These are phyloP conservation scores for Prunella strophiata DNA, from an alignment of 2,797 vertebrate genomes.

Conservation along the genomic window DNA sequence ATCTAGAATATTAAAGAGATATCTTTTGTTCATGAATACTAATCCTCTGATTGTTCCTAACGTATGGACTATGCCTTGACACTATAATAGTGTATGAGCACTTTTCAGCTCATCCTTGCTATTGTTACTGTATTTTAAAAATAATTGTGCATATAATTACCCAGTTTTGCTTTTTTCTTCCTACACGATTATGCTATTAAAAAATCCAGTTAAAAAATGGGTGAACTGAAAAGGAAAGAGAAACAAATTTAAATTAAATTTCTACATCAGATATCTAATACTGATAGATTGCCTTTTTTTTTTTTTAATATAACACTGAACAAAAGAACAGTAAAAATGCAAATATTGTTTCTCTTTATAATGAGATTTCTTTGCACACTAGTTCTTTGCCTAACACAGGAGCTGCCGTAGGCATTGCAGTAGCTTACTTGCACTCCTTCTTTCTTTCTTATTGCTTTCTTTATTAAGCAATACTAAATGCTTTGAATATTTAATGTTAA, in stretches of 20 bases:
- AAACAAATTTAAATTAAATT: conserved; percentile 58
- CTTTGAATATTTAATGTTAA: conserved; percentile 39
- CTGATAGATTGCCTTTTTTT: conserved; percentile 31
- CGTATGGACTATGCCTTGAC: background rate
- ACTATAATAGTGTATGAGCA: background rate
- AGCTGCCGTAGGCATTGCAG: background rate
- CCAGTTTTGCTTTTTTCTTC: conserved; percentile 18
- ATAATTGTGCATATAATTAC: conserved; percentile 54
- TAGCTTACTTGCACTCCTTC: background rate
- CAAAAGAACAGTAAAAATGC: conserved; percentile 53
- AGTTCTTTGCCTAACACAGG: background rate
- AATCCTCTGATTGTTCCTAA: background rate
- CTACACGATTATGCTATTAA: background rate
- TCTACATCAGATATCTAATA: conserved; percentile 56
- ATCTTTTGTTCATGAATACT: background rate
- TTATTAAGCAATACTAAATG: conserved; percentile 43
- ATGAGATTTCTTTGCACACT: conserved; percentile 26
- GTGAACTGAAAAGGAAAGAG: conserved; percentile 40
- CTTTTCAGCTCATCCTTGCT: conserved; percentile 3
- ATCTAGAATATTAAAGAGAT: background rate
- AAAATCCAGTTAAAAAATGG: conserved; percentile 35
- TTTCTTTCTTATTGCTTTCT: conserved; percentile 37
- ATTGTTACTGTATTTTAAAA: conserved; percentile 34
- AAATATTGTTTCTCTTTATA: conserved; percentile 53
- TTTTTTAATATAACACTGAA: conserved; percentile 7